Percentiles rank a stretch among this genome's conserved stretches.
Evolutionary conservation across 35 echinoderm and acorn worm species (phyloP).

Genomic region (Lytechinus pictus): DNA sequence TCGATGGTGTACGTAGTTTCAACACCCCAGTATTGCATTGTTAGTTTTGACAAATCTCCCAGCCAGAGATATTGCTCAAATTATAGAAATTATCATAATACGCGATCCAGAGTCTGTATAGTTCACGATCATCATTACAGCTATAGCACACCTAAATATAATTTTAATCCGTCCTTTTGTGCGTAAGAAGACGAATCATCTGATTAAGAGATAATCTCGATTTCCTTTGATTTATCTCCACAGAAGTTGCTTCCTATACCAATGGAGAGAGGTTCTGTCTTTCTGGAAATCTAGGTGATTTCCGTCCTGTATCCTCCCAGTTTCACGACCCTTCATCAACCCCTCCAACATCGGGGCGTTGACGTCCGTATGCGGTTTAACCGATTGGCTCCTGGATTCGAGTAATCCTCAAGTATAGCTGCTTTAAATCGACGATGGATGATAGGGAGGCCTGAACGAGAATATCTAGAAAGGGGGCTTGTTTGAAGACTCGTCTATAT

Average conservation of each 20-base stretch:
- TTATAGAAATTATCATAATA: background rate
- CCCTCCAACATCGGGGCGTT: background rate
- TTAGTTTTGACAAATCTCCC: background rate
- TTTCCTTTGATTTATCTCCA: background rate
- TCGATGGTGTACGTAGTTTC: no score
- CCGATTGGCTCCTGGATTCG: background rate
- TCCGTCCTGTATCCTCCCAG: background rate
- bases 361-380: background rate
- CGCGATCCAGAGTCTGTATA: background rate
- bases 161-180: background rate
- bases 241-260: background rate
- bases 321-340: background rate
- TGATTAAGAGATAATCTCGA: background rate
- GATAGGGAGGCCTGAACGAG: background rate
- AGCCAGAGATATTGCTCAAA: background rate
- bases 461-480: background rate
- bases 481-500: no score
- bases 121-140: background rate
- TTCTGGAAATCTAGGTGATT: background rate
- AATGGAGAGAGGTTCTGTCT: background rate
- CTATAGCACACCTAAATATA: background rate
- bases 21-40: background rate
- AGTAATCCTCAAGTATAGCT: background rate
- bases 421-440: background rate
- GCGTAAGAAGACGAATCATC: background rate